A percentile compares a stretch with the other conserved stretches of the same genome.
These are phyloP conservation scores for Phymorhynchus buccinoides DNA, from an alignment of 1,140 invertebrate species.

Conservation along the genomic window DNA sequence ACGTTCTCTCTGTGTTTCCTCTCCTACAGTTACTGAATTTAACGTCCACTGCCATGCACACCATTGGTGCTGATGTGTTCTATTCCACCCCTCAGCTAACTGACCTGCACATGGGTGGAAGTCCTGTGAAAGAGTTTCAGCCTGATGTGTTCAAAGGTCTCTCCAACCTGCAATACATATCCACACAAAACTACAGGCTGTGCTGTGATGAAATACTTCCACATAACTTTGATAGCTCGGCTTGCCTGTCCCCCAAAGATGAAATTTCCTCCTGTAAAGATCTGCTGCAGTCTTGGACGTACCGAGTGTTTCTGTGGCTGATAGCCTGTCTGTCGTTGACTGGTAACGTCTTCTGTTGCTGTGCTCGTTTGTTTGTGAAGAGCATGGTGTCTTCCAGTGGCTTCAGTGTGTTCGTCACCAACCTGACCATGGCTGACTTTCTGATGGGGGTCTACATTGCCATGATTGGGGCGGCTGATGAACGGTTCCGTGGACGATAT, in stretches of 20 bases:
- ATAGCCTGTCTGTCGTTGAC: too few relatives aligned
- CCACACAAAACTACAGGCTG: conserved; percentile 1
- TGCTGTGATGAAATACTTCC: conserved; percentile 49
- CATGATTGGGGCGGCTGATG: too few relatives aligned
- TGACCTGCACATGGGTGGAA: background rate
- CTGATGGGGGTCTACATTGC: conserved; percentile 56
- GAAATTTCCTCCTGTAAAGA: conserved; percentile 9
- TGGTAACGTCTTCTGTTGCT: too few relatives aligned
- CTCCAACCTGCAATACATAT: conserved; percentile 25
- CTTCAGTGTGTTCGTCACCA: conserved; percentile 50
- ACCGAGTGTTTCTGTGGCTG: too few relatives aligned
- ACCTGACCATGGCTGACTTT: conserved; percentile 58
- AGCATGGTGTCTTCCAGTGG: conserved; percentile 8
- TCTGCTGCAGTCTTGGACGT: too few relatives aligned
- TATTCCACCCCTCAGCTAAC: background rate
- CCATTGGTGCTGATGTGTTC: background rate
- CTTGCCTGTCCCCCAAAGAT: conserved; percentile 28
- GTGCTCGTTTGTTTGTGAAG: too few relatives aligned
- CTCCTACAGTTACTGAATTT: conserved; percentile 21
- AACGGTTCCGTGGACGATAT: too few relatives aligned
- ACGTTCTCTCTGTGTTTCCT: conserved; percentile 14
- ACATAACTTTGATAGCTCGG: background rate
- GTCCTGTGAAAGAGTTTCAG: background rate
- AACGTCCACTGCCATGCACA: background rate
- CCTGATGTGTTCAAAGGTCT: background rate